Conservation (phyloP, 2,888 invertebrate species). For the Mythimna ferrago region DNA sequence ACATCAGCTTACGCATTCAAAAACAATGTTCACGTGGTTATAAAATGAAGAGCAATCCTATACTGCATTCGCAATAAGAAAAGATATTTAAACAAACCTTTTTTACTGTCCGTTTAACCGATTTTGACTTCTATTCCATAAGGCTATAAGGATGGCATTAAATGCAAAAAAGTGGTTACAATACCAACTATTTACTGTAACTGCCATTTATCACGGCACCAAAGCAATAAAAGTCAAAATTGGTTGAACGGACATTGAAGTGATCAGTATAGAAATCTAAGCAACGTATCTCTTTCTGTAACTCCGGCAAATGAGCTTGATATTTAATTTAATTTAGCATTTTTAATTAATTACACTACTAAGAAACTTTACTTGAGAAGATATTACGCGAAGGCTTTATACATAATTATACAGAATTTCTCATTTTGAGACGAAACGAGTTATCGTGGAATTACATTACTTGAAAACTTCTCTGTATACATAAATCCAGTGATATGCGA, state of each 20-base stretch:
- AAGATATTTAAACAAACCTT: too few relatives aligned
- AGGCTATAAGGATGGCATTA: too few relatives aligned
- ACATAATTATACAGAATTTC: not conserved
- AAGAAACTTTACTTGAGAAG: not conserved
- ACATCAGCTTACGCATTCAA: too few relatives aligned
- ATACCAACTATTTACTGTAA: too few relatives aligned
- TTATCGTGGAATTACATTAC: not conserved
- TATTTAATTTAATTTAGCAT: constrained; percentile 29
- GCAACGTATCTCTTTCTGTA: not conserved
- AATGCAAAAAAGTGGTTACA: too few relatives aligned
- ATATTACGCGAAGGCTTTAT: constrained; percentile 5
- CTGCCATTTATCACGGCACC: too few relatives aligned
- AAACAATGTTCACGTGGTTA: not conserved
- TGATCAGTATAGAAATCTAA: not conserved
- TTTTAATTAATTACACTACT: constrained; percentile 18
- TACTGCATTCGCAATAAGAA: not conserved
- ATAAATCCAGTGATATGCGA: not conserved
- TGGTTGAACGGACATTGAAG: too few relatives aligned
- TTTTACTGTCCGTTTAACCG: too few relatives aligned
- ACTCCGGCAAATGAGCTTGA: not conserved
- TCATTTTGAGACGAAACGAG: not conserved
- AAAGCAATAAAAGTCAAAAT: too few relatives aligned
- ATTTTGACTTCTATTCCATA: too few relatives aligned
- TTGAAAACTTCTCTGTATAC: not conserved
- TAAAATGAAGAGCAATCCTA: not conserved